Base-by-base conservation (phyloP, 2,797 vertebrate genomes). In the Sebastiscus albofasciatus region DNA sequence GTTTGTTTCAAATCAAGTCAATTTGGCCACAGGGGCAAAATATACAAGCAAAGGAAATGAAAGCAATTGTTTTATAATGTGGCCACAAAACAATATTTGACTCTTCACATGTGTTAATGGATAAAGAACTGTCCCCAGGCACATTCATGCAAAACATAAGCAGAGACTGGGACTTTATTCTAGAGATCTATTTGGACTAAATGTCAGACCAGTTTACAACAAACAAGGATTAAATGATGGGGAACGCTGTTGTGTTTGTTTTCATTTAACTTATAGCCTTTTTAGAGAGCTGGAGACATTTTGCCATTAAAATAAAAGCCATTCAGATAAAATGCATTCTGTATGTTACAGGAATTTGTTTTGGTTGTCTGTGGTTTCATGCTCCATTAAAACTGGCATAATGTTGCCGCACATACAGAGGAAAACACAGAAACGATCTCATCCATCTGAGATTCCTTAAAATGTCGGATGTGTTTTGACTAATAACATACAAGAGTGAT, bases 51-150 rank as follows among this genome's bases (percentile, higher is more conserved):
- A 78, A 84, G 89, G 92, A 94, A 93, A 93, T 94, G 83, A 94
- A 84, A 85, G 75, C 86, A 90, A 93, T 90, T 85, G 88, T 84
- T 90, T 86, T 69, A 84, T 93, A 94, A 94, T 91, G 87, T 82
- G 87, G 66, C 62, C 29, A 91, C 85, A 89, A 87, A 94, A 89
- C 88, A 93, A 92, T 89, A 94, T 91, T 72, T 75, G 87, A 85
- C 74, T 89, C 61, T 82, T 87, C 46, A 55, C 71, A 72, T 64
- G 75, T 70, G 75, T 77, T 93, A 92, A 93, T 93, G 74, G 80
- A 68, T 66, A 61, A 74, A 83, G 75, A 90, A 89, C 78, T 78
- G 52, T 80, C 83, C 64, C 31, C 49, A 7, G 75, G 88, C 87
- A 87, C 90, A 87, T 82, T 78, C 59, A 84, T 89, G 85, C 75